Evolutionary conservation across 2,113 vertebrate species (phyloP), one percentile per base, ranked within the genome.

Genomic region (Apteryx owenii): DNA sequence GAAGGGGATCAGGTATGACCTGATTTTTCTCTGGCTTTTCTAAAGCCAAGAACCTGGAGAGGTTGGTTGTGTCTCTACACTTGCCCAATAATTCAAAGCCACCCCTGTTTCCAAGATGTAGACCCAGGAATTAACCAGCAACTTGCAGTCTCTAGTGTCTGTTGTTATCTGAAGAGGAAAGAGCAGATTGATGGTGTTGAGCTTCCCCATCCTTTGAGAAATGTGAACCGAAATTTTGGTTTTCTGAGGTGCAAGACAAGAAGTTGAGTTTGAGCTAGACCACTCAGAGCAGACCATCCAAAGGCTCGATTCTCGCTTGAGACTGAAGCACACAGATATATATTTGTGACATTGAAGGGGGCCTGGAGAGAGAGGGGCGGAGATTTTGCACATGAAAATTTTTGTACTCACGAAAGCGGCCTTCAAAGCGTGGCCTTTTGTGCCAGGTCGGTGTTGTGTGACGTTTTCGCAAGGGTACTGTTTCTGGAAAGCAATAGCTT

Each of bases 381-480:
- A 54, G 19, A 20, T n/a, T 6, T 48, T 26, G 50, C 16, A 25
- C 23, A 26, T 36, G 1, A 20, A 33, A 6, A 1, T 5, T 31
- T 8, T 62, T 40, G 80, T 29, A 38, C 31, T 61, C 15, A 14
- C 16, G 1, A 3, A 16, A 29, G 5, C 0, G 0, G 6, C 78
- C 73, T 61, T 44, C 0, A 1, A 7, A 0, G 0, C 0, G 7
- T 1, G 1, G 3, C 26, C 26, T 58, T n/a, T 28, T 17, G 61
- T 44, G 48, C 12, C 53, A 6, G 22, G 9, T 18, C 8, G 10
- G 42, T 64, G 7, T 4, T 0, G 2, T 9, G 33, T 20, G 20
- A 0, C 1, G 25, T 1, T 46, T 81, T 26, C 26, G 21, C 15
- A 66, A 40, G 76, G 22, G 76, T 65, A 70, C 29, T 79, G 28